Percentiles rank a stretch among this genome's conserved stretches.
phyloP scores from a whole-genome alignment of 2,113 vertebrate species.

The Danionella cerebrum region DNA sequence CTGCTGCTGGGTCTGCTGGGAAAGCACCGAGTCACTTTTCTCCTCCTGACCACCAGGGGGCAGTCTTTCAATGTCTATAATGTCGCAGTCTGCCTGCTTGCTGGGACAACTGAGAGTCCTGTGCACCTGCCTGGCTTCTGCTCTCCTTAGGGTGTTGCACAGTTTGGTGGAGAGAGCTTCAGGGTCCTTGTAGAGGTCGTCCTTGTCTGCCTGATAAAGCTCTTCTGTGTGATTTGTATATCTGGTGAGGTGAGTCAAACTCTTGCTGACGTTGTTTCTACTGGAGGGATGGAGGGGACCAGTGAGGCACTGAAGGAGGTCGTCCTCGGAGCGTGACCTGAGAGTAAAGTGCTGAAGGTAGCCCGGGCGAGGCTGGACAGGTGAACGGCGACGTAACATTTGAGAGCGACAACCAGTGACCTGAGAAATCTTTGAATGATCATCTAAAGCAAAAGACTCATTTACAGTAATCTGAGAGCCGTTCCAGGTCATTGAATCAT shows the following conservation, averaged over 20 bases:
- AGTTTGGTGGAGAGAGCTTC: slow-evolving; percentile 41
- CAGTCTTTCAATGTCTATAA: slow-evolving; percentile 39
- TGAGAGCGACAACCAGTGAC: slow-evolving; percentile 51
- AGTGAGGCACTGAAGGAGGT: slow-evolving; percentile 68
- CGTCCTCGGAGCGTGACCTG: slow-evolving; percentile 85
- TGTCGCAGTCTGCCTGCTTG: not conserved
- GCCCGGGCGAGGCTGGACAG: slow-evolving; percentile 61
- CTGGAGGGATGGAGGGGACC: not conserved
- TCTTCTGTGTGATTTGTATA: slow-evolving; percentile 17
- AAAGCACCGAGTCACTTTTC: not conserved
- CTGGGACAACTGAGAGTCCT: slow-evolving; percentile 17
- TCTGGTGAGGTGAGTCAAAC: slow-evolving; percentile 65
- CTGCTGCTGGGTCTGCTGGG: slow-evolving; percentile 50
- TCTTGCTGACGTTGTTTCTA: slow-evolving; percentile 54
- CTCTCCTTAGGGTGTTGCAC: slow-evolving; percentile 32
- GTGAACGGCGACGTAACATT: slow-evolving; percentile 66
- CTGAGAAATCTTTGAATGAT: slow-evolving; percentile 23
- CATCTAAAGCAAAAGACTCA: slow-evolving; percentile 6
- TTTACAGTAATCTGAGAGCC: slow-evolving; percentile 37
- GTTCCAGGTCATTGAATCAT: slow-evolving; percentile 47
- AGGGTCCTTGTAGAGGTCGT: not conserved
- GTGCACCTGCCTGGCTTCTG: slow-evolving; percentile 24
- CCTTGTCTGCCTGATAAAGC: slow-evolving; percentile 15
- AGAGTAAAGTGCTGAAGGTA: slow-evolving; percentile 57
- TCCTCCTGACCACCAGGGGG: slow-evolving; percentile 22